Conservation (phyloP, 2,797 vertebrate genomes). For the Oryzias dopingdopingensis region DNA sequence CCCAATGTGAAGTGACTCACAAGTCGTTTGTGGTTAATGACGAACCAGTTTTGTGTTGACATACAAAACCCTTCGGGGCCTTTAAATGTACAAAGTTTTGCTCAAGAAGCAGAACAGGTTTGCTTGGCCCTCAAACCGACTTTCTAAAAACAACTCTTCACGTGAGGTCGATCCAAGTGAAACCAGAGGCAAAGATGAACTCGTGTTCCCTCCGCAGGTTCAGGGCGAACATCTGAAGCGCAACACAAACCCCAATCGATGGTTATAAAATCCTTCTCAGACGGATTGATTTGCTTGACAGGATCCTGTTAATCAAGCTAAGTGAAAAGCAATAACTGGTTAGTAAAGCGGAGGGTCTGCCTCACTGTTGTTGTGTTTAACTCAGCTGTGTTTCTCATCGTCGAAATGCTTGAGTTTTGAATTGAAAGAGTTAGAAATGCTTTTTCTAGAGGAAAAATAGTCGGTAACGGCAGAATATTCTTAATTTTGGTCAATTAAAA, state of each 20-base stretch:
- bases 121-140: constrained; percentile 21
- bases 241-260: constrained; percentile 43
- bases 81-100: constrained; percentile 48
- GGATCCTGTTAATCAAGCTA: constrained; percentile 58
- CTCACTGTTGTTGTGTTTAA: constrained; percentile 52
- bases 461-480: background rate
- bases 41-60: constrained; percentile 51
- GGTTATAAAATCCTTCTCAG: constrained; percentile 56
- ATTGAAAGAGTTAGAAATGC: too few species aligned
- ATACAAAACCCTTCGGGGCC: constrained; percentile 30
- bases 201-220: constrained; percentile 16
- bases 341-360: constrained; percentile 22
- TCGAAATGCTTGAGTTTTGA: too few species aligned
- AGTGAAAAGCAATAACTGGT: constrained; percentile 59
- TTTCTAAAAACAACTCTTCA: constrained; percentile 12
- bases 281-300: constrained; percentile 50
- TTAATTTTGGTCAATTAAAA: constrained; percentile 12
- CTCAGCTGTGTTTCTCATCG: constrained; percentile 10
- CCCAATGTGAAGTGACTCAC: constrained; percentile 12
- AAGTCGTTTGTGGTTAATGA: constrained; percentile 57
- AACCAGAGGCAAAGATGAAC: constrained; percentile 28
- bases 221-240: constrained; percentile 22
- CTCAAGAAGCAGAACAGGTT: constrained; percentile 35
- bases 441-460: too few species aligned
- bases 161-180: constrained; percentile 33